Evolutionary conservation across 2,113 vertebrate genomes (phyloP).

Genomic region (Sclerurus mexicanus): DNA sequence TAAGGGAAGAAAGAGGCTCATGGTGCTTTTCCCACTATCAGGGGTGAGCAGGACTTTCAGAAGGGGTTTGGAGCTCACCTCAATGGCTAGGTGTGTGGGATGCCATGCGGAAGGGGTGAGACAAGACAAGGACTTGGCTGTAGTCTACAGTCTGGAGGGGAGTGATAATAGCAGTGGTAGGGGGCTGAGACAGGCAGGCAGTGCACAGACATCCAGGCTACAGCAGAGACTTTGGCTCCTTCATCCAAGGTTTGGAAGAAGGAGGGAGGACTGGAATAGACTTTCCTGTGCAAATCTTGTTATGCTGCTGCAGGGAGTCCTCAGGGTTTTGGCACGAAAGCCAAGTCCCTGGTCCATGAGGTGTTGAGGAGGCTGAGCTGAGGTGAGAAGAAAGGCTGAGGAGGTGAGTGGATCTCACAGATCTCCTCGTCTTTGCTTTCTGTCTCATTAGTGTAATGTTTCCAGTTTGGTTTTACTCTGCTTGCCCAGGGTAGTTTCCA

Average conservation of each 20-base stretch:
- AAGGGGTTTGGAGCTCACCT: background rate
- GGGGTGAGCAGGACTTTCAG: background rate
- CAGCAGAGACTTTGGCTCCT: background rate
- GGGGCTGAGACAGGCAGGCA: background rate
- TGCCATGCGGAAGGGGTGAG: background rate
- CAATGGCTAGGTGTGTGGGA: rapidly evolving
- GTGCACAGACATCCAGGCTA: background rate
- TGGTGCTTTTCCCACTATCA: background rate
- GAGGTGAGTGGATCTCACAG: background rate
- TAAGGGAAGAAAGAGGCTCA: background rate
- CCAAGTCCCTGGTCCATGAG: rapidly evolving
- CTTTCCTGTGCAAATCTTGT: background rate
- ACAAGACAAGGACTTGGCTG: background rate
- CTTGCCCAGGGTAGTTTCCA: background rate
- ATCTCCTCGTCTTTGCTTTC: background rate
- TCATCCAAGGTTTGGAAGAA: background rate
- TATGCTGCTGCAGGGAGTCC: background rate
- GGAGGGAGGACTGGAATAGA: background rate
- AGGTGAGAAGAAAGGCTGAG: background rate
- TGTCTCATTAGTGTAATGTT: background rate
- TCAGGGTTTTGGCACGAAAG: background rate
- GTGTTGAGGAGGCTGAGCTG: background rate
- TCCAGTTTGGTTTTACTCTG: background rate
- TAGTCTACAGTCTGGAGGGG: background rate
- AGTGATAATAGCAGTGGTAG: background rate